A percentile compares a stretch with the other conserved stretches of the same genome.
phyloP scores from a whole-genome alignment of 2,888 invertebrate genomes.

The Zhuqinia jingwanae region DNA sequence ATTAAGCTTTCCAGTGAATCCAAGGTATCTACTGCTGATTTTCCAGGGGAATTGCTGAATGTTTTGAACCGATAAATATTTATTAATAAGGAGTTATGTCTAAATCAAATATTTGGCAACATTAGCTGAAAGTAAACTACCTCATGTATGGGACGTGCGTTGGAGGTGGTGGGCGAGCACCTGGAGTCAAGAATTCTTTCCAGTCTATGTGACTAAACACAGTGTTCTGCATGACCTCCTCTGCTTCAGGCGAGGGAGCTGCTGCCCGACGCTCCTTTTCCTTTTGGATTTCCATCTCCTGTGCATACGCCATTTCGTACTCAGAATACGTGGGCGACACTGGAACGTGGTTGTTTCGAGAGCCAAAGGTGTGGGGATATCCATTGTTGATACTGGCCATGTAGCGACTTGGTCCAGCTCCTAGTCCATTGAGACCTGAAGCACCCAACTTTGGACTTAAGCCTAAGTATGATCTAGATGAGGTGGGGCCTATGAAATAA shows the following conservation, averaged over 20 bases:
- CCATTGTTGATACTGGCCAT: conserved; percentile 55
- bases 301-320: conserved; percentile 65
- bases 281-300: conserved; percentile 64
- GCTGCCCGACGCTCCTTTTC: conserved; percentile 60
- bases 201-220: conserved; percentile 78
- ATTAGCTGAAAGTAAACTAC: background rate
- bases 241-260: conserved; percentile 22
- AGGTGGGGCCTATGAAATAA: conserved; percentile 35
- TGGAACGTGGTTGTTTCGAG: conserved; percentile 19
- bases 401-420: conserved; percentile 14
- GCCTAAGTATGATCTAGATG: conserved; percentile 30
- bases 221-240: conserved; percentile 71
- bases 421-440: background rate
- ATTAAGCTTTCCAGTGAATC: conserved; percentile 58
- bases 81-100: background rate
- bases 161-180: conserved; percentile 76
- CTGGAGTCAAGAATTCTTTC: conserved; percentile 78
- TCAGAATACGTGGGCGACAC: conserved; percentile 54
- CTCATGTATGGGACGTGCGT: conserved; percentile 73
- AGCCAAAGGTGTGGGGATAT: conserved; percentile 1
- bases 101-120: background rate
- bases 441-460: conserved; percentile 36
- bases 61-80: background rate
- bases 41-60: conserved; percentile 57
- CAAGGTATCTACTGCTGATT: conserved; percentile 22